Evolutionary conservation across 1,140 invertebrate genomes (phyloP).

Genomic region (Eciton burchellii): DNA sequence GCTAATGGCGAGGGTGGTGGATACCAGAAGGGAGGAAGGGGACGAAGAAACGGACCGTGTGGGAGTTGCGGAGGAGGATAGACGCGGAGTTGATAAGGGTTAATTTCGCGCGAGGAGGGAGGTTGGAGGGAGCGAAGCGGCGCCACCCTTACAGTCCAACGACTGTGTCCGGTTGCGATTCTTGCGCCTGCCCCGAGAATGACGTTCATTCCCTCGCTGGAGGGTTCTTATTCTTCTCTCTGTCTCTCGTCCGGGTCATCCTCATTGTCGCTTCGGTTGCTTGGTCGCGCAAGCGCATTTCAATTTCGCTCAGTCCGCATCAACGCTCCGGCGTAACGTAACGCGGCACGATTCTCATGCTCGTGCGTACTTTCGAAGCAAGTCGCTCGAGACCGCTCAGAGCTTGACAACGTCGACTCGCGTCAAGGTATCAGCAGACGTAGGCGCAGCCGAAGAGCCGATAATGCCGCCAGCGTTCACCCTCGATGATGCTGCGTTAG

Average conservation of each 20-base stretch:
- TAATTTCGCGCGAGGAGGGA: conserved; percentile 83
- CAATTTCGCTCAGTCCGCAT: conserved; percentile 67
- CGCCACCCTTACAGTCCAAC: conserved; percentile 71
- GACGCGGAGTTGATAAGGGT: conserved; percentile 85
- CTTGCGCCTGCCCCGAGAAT: conserved; percentile 79
- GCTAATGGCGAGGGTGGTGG: conserved; percentile 45
- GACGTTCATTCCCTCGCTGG: conserved; percentile 63
- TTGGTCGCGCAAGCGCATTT: conserved; percentile 73
- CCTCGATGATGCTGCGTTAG: conserved; percentile 15
- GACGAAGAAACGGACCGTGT: conserved; percentile 14
- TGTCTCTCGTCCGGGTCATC: conserved; percentile 38
- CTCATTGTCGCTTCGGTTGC: conserved; percentile 42
- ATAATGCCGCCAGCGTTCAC: conserved; percentile 37
- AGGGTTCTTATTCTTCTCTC: conserved; percentile 43
- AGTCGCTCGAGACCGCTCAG: conserved; percentile 35
- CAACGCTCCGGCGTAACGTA: conserved; percentile 68
- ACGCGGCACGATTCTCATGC: conserved; percentile 61
- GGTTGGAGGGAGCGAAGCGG: conserved; percentile 55
- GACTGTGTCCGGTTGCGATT: conserved; percentile 82
- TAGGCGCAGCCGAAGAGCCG: conserved; percentile 18
- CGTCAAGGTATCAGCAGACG: background rate
- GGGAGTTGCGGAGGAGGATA: conserved; percentile 24
- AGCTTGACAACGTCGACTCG: conserved; percentile 9
- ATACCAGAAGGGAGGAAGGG: conserved; percentile 19
- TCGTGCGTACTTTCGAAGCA: background rate